Percentiles rank a stretch among this genome's conserved stretches.
These are phyloP conservation scores for Phycodurus eques DNA, from an alignment of 2,113 vertebrate genomes.

Conservation along the genomic window DNA sequence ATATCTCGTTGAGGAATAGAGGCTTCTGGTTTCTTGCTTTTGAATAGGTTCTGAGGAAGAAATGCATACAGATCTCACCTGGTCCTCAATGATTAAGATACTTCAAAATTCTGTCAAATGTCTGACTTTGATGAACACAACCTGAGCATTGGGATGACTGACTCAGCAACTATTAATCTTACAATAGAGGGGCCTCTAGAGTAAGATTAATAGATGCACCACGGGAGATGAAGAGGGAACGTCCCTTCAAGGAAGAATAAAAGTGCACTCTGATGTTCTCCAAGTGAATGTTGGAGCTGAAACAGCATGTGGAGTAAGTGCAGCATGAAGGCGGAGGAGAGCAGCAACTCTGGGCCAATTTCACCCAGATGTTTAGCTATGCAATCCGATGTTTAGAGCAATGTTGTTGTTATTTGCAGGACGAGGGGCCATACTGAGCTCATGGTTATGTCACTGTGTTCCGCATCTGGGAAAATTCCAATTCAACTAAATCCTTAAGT, in stretches of 20 bases:
- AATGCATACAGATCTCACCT: conserved; percentile 5
- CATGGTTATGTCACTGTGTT: neutral
- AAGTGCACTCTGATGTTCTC: conserved; percentile 10
- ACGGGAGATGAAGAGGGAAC: neutral
- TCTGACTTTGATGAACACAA: conserved; percentile 36
- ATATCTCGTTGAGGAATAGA: neutral
- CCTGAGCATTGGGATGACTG: conserved; percentile 27
- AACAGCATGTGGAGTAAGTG: conserved; percentile 16
- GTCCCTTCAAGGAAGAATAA: neutral
- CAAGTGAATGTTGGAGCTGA: conserved; percentile 32
- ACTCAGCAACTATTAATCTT: conserved; percentile 8
- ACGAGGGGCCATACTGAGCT: conserved; percentile 38
- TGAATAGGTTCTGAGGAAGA: conserved; percentile 24
- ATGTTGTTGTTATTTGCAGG: conserved; percentile 53
- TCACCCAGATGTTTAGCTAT: conserved; percentile 43
- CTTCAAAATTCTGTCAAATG: conserved; percentile 32
- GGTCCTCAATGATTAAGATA: conserved; percentile 34
- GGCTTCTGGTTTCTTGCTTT: conserved; percentile 19
- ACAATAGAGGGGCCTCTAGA: neutral
- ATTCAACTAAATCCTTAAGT: conserved; percentile 5
- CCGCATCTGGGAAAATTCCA: conserved; percentile 33
- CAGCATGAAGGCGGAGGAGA: neutral
- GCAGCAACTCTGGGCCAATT: conserved; percentile 23
- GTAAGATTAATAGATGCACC: conserved; percentile 15
- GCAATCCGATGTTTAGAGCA: conserved; percentile 52